Base-by-base conservation (phyloP, 2,888 invertebrate genomes). In the Mesochorus sp. region DNA sequence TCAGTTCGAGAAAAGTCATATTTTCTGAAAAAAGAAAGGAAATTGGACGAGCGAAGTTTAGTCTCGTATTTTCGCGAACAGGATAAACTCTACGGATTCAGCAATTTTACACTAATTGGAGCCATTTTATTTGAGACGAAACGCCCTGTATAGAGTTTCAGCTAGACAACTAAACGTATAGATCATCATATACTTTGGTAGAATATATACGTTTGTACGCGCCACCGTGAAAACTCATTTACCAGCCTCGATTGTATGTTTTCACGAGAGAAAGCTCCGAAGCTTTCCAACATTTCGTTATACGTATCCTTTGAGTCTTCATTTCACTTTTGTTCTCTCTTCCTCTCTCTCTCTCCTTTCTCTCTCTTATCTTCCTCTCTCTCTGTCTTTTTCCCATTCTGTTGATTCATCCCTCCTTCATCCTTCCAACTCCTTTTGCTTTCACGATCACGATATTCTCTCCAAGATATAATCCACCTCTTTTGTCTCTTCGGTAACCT, bases 401-500 rank as follows among this genome's bases (percentile, higher is more conserved):
- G 28, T 55, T 42, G 66, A 28, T 21, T 12, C 37, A 5, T 42
- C 42, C 21, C 19, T n/a, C n/a, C n/a, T n/a, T n/a, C n/a, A n/a
- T n/a, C n/a, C n/a, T 19, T 14, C 0, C 34, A 10, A 28, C 17
- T 42, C 6, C 26, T 61, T 10, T 6, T 14, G 21, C 24, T 44
- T 44, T 12, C 17, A 28, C 17, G 47, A 28, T 55, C 21, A 6
- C 8, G 26, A 42, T 55, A 37, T 53, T 67, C 12, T n/a, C 42
- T 55, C 19, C 1, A 19, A 31, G 31, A 3, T 6, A 53, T 28
- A n/a, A n/a, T n/a, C 28, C 28, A 31, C 28, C 28, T 12, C 21
- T 42, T 42, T 55, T 67, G 67, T 67, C 67, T 67, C 21, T 42
- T 17, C 12, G 67, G 31, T 59, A 47, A 68, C 31, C 47, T 34